These are phyloP conservation scores for Orchesella cincta DNA, from an alignment of 1,140 invertebrate genomes.

Conservation along the genomic window DNA sequence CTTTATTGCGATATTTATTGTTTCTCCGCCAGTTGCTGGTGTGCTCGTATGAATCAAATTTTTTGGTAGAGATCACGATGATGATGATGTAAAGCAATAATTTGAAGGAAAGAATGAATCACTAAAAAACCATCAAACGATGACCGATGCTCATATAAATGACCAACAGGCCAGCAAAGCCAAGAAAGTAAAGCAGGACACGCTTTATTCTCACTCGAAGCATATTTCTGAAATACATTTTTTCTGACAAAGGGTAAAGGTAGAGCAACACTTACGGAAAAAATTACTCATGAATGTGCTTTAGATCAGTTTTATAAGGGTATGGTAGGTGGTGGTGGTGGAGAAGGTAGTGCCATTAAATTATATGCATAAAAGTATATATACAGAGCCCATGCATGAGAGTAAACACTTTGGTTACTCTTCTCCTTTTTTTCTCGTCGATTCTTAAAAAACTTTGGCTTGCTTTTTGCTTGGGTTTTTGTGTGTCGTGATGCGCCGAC, in stretches of 20 bases:
- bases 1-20: neutral
- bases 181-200: slow-evolving; percentile 18
- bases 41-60: neutral
- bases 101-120: neutral
- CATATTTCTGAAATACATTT: neutral
- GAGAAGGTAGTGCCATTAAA: neutral
- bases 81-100: neutral
- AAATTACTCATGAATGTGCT: neutral
- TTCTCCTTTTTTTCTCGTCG: neutral
- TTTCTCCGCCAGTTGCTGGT: neutral
- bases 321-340: neutral
- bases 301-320: neutral
- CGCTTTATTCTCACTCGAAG: neutral
- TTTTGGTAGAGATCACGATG: neutral
- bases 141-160: neutral
- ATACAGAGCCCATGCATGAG: neutral
- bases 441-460: neutral
- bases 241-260: neutral
- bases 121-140: neutral
- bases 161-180: slow-evolving; percentile 5
- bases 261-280: neutral
- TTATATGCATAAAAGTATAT: neutral
- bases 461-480: neutral
- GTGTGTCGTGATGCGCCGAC: slow-evolving; percentile 48
- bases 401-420: neutral